phyloP scores from a whole-genome alignment of 2,888 invertebrate genomes.

The Thysanoteuthis rhombus region DNA sequence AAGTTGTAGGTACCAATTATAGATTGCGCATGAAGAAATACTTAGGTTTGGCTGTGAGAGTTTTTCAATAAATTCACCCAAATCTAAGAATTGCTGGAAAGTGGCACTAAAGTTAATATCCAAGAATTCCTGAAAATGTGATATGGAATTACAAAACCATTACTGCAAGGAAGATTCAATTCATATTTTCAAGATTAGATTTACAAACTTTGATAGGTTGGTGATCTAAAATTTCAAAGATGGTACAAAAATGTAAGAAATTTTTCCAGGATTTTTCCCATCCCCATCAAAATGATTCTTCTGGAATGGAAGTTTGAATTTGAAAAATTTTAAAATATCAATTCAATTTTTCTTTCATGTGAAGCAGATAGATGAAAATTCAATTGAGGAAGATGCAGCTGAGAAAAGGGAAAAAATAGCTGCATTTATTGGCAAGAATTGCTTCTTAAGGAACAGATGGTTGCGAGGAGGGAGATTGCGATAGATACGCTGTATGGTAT shows the following conservation, averaged over 20 bases:
- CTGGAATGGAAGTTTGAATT: slow-evolving; percentile 18
- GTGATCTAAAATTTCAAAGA: neutral
- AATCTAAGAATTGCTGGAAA: neutral
- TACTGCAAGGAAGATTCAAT: neutral
- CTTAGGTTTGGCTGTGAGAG: neutral
- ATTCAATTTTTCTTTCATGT: slow-evolving; percentile 29
- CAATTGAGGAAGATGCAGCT: neutral
- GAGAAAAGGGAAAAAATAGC: neutral
- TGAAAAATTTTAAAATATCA: slow-evolving; percentile 23
- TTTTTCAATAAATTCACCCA: neutral
- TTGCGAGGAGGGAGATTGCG: neutral
- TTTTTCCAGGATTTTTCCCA: neutral
- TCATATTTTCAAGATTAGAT: neutral
- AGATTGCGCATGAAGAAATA: neutral
- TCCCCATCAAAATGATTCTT: neutral
- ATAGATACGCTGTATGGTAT: slow-evolving; percentile 13
- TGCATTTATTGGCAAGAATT: neutral
- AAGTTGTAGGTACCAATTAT: neutral
- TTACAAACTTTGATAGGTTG: neutral
- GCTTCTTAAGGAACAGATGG: slow-evolving; percentile 26
- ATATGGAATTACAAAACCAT: neutral
- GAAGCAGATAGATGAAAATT: slow-evolving; percentile 30
- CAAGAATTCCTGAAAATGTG: neutral
- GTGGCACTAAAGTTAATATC: neutral
- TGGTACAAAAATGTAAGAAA: neutral